These are phyloP conservation scores for Anolis carolinensis DNA, from an alignment of 2,113 vertebrate genomes.

Conservation along the genomic window DNA sequence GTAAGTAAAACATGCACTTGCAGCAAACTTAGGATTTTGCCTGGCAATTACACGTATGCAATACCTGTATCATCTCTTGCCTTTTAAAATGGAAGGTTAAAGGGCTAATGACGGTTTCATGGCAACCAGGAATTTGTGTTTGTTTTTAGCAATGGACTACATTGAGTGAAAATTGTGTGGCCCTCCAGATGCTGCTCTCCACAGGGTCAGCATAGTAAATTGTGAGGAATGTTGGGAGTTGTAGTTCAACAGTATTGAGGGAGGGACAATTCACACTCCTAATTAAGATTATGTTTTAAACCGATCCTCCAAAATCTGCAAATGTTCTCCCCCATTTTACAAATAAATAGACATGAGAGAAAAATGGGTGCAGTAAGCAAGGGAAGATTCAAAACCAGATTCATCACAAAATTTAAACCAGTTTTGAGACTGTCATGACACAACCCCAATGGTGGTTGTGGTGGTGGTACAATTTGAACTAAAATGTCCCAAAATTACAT, in stretches of 20 bases:
- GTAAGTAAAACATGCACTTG: slow-evolving; percentile 53
- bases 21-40: slow-evolving; percentile 51
- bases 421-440: not conserved
- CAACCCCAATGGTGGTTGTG: too few relatives aligned
- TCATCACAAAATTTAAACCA: not conserved
- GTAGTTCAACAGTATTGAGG: too few relatives aligned
- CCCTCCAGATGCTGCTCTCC: too few relatives aligned
- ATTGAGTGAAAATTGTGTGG: not conserved
- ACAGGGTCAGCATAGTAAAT: too few relatives aligned
- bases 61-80: not conserved
- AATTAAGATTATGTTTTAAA: not conserved
- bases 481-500: not conserved
- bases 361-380: not conserved
- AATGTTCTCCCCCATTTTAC: not conserved
- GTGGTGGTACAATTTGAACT: not conserved
- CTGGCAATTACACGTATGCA: slow-evolving; percentile 23
- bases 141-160: not conserved
- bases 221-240: too few relatives aligned
- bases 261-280: too few relatives aligned
- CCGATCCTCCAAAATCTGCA: not conserved
- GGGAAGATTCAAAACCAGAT: not conserved
- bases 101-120: not conserved
- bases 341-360: not conserved
- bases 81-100: not conserved
- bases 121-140: not conserved